Conservation (phyloP, 2,113 vertebrate species). For the Lampris megalopsis region DNA sequence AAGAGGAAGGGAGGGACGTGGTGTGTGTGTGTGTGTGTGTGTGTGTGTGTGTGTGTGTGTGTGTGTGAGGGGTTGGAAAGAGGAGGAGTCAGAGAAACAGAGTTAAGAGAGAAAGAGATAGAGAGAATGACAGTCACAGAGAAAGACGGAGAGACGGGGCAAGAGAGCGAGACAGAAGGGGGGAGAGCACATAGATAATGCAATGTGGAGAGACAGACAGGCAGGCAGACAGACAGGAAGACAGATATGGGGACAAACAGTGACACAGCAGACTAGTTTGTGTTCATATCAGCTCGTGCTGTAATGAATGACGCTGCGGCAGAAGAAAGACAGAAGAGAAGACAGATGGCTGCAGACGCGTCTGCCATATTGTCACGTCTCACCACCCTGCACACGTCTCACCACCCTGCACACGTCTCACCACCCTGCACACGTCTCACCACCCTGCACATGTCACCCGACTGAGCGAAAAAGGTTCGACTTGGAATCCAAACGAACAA, state of each 20-base stretch:
- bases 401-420: too few species aligned
- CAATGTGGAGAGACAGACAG: background rate
- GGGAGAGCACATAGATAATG: slow-evolving; percentile 23
- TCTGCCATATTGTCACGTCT: slow-evolving; percentile 56
- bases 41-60: slow-evolving; percentile 61
- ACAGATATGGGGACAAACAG: slow-evolving; percentile 26
- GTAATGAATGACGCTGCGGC: background rate
- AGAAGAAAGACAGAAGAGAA: background rate
- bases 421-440: too few species aligned
- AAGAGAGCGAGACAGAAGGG: slow-evolving; percentile 43
- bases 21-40: slow-evolving; percentile 60
- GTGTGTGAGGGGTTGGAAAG: background rate
- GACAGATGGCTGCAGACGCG: slow-evolving; percentile 32
- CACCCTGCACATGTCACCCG: too few species aligned
- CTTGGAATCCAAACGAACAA: slow-evolving; percentile 14
- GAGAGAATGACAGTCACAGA: slow-evolving; percentile 57
- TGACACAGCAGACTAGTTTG: slow-evolving; percentile 21
- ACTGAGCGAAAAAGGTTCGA: slow-evolving; percentile 10
- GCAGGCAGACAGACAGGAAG: background rate
- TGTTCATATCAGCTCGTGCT: background rate
- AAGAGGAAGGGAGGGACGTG: slow-evolving; percentile 78
- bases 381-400: background rate
- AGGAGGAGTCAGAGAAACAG: slow-evolving; percentile 49
- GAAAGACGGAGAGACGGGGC: slow-evolving; percentile 63
- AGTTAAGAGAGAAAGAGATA: slow-evolving; percentile 62